These are phyloP conservation scores for Synergus japonicus DNA, from an alignment of 2,888 invertebrate genomes.

Conservation along the genomic window DNA sequence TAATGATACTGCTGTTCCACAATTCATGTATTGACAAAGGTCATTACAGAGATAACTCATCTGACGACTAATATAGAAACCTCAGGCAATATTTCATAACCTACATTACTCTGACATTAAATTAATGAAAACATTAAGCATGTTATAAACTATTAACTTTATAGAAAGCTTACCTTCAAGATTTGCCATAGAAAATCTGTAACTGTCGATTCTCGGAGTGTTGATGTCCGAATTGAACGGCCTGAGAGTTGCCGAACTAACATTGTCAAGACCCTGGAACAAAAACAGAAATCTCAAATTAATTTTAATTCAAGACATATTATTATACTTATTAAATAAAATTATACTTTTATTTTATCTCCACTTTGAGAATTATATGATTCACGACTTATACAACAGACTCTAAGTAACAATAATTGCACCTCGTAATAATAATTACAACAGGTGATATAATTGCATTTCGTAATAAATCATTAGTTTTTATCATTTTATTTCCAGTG, in stretches of 20 bases:
- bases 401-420: constrained; percentile 5
- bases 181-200: constrained; percentile 97
- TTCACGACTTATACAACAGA: constrained; percentile 15
- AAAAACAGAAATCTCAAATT: constrained; percentile 36
- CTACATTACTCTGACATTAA: background rate
- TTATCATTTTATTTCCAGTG: background rate
- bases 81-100: background rate
- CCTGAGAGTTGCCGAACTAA: constrained; percentile 80
- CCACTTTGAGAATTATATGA: background rate
- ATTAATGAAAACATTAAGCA: background rate
- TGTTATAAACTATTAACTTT: background rate
- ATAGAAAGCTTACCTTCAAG: constrained; percentile 82
- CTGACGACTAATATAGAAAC: background rate
- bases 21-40: constrained; percentile 13
- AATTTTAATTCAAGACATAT: constrained; percentile 17
- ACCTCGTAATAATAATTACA: background rate
- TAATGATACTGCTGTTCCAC: background rate
- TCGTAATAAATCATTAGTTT: background rate
- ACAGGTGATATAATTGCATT: background rate
- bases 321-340: background rate
- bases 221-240: constrained; percentile 85
- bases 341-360: background rate
- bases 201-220: constrained; percentile 91
- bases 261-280: constrained; percentile 85
- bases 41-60: background rate